phyloP scores from a whole-genome alignment of 2,113 vertebrate genomes.

The Podarcis cretensis region DNA sequence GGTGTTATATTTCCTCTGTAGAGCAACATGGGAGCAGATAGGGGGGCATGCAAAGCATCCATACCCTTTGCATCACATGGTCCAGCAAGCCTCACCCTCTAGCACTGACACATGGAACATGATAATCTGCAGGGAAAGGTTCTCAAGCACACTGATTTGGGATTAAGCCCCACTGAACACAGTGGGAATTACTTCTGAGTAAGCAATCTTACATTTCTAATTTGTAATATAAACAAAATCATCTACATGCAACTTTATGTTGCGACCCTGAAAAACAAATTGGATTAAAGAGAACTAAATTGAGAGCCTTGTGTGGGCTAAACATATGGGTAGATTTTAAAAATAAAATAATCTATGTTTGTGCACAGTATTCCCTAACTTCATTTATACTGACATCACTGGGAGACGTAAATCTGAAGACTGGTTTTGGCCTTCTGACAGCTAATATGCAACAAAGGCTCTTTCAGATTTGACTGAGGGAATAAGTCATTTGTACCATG shows the following conservation, averaged over 20 bases:
- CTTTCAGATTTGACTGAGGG: conserved; percentile 36
- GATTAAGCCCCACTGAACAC: background rate
- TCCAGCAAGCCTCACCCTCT: too few species aligned
- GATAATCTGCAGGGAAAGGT: too few species aligned
- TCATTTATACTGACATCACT: conserved; percentile 37
- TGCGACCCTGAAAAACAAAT: background rate
- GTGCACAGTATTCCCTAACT: conserved; percentile 16
- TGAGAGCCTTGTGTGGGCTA: background rate
- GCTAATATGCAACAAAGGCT: conserved; percentile 32
- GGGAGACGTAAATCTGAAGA: conserved; percentile 19
- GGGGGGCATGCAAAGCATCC: too few species aligned
- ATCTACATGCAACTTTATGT: too few species aligned
- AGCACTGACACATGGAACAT: too few species aligned
- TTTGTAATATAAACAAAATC: background rate
- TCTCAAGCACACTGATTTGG: background rate
- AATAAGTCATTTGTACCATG: conserved; percentile 43
- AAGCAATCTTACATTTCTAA: background rate
- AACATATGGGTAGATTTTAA: background rate
- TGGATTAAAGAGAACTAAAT: background rate
- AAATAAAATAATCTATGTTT: background rate
- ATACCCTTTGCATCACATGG: too few species aligned
- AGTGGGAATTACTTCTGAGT: background rate
- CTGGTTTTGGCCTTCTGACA: conserved; percentile 35
- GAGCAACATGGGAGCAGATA: too few species aligned
- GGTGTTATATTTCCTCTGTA: too few species aligned